phyloP scores from a whole-genome alignment of 1,140 invertebrate species.

The Cydia amplana region DNA sequence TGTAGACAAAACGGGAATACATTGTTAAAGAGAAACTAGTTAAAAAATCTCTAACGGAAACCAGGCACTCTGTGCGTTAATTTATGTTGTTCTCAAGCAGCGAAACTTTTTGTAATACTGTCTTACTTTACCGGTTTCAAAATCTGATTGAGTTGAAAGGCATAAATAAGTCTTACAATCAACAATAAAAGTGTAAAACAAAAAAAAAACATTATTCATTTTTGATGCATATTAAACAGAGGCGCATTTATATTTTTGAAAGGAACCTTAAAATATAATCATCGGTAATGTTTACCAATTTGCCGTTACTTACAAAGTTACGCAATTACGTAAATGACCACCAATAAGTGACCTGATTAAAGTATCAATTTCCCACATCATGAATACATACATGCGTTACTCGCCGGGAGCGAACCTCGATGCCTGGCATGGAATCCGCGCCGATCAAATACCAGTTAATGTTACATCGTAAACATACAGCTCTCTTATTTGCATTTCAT shows the following conservation, averaged over 20 bases:
- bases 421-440: slow-evolving; percentile 44
- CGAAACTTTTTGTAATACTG: too few species aligned
- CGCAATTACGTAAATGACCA: not conserved
- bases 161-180: too few species aligned
- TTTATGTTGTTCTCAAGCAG: too few species aligned
- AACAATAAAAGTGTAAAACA: too few species aligned
- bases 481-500: slow-evolving; percentile 58
- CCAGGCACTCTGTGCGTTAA: too few species aligned
- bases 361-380: slow-evolving; percentile 17
- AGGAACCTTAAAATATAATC: not conserved
- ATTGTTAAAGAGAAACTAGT: not conserved
- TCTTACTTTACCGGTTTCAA: too few species aligned
- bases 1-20: slow-evolving; percentile 5
- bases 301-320: not conserved
- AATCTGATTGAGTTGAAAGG: too few species aligned
- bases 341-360: slow-evolving; percentile 23
- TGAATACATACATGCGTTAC: slow-evolving; percentile 10
- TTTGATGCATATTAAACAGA: too few species aligned
- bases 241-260: not conserved
- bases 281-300: not conserved
- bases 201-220: too few species aligned
- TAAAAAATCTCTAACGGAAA: too few species aligned
- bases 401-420: slow-evolving; percentile 35
- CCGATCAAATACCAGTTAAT: slow-evolving; percentile 61
- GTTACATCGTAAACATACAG: slow-evolving; percentile 56